Percentiles rank a stretch among this genome's conserved stretches.
phyloP scores from a whole-genome alignment of 92 coral and sea anemone species.

The Palythoa grandis region DNA sequence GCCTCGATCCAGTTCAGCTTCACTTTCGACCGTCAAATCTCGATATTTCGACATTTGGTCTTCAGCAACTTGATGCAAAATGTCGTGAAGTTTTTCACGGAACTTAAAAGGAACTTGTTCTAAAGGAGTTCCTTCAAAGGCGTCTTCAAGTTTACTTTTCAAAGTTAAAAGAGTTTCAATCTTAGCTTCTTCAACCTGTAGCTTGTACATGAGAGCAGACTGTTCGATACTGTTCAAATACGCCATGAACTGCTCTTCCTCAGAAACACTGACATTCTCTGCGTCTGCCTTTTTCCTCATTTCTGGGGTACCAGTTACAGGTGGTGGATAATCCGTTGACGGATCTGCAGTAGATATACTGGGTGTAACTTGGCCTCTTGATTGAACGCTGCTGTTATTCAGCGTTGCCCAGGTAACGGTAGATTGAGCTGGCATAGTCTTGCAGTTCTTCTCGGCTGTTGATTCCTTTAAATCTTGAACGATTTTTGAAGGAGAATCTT shows the following conservation, averaged over 20 bases:
- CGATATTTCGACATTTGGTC: conserved; percentile 84
- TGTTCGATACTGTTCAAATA: conserved; percentile 93
- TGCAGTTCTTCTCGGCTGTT: neutral
- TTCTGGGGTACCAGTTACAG: conserved; percentile 26
- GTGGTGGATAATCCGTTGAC: neutral
- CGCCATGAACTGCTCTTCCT: conserved; percentile 88
- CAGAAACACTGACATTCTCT: conserved; percentile 27
- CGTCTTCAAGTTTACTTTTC: conserved; percentile 80
- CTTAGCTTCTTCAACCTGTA: conserved; percentile 94
- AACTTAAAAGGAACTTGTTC: conserved; percentile 90
- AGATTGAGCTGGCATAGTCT: conserved; percentile 19
- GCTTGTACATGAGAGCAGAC: conserved; percentile 84
- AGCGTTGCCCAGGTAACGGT: conserved; percentile 74
- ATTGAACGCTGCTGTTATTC: conserved; percentile 21
- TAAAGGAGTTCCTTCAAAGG: conserved; percentile 91
- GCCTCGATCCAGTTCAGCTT: conserved; percentile 60
- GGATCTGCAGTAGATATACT: conserved; percentile 17
- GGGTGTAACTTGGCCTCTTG: conserved; percentile 28
- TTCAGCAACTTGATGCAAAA: conserved; percentile 80
- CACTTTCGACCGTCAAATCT: conserved; percentile 65
- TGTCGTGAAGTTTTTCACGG: conserved; percentile 87
- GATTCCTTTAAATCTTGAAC: neutral
- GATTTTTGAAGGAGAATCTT: neutral
- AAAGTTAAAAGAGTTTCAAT: conserved; percentile 86
- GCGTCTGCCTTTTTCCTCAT: conserved; percentile 55